These are phyloP conservation scores for Sphecodes monilicornis DNA, from an alignment of 2,888 invertebrate genomes.

Conservation along the genomic window DNA sequence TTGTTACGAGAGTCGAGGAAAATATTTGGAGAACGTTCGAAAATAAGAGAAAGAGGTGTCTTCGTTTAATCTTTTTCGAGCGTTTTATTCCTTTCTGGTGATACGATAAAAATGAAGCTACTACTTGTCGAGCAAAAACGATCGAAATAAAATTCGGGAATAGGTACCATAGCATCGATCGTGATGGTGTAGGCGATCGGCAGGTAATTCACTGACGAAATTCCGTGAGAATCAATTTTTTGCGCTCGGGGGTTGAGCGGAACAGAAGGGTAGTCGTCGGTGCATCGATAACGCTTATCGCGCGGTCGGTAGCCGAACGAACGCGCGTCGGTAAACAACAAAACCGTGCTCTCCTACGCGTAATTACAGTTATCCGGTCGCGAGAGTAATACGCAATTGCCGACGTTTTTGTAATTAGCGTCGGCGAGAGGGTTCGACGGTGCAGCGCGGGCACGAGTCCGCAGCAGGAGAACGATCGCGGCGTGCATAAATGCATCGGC, in stretches of 20 bases:
- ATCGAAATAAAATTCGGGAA: neutral
- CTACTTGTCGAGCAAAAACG: neutral
- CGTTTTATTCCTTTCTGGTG: no score
- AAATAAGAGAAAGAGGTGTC: no score
- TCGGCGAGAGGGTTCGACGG: slow-evolving; percentile 5
- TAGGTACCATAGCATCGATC: no score
- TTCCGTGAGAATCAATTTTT: neutral
- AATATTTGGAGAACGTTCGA: no score
- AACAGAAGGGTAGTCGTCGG: slow-evolving; percentile 16
- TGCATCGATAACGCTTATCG: slow-evolving; percentile 53
- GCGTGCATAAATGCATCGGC: slow-evolving; percentile 28
- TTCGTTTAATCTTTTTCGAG: no score
- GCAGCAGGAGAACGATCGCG: neutral
- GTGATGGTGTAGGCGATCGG: neutral
- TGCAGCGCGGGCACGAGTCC: neutral
- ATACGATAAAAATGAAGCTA: neutral
- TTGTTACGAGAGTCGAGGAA: no score
- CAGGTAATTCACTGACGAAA: neutral
- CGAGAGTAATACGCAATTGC: slow-evolving; percentile 63
- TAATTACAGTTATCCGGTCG: slow-evolving; percentile 55
- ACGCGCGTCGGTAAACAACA: slow-evolving; percentile 37
- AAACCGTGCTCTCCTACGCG: slow-evolving; percentile 37
- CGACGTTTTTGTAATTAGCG: slow-evolving; percentile 72
- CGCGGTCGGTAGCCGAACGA: neutral
- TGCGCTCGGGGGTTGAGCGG: neutral